These are phyloP conservation scores for Coleophora deauratella DNA, from an alignment of 2,888 invertebrate species.

Conservation along the genomic window DNA sequence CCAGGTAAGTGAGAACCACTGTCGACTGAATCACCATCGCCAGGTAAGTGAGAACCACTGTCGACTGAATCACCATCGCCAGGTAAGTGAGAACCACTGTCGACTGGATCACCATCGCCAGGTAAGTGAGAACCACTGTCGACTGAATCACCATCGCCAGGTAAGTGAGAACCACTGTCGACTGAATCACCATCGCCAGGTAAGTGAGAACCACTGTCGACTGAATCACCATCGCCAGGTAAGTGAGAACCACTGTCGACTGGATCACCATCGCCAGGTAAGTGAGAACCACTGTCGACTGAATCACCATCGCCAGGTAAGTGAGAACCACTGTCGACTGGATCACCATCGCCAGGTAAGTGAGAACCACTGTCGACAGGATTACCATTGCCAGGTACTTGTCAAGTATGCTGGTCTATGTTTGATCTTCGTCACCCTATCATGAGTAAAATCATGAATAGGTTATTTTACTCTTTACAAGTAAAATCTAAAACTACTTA, in stretches of 20 bases:
- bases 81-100: conserved; percentile 89
- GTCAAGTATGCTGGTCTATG: too few species aligned
- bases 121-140: conserved; percentile 89
- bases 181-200: conserved; percentile 93
- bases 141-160: conserved; percentile 94
- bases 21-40: conserved; percentile 96
- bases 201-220: conserved; percentile 93
- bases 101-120: conserved; percentile 94
- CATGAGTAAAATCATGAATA: too few species aligned
- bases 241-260: conserved; percentile 92
- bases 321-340: conserved; percentile 93
- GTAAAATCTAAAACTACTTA: too few species aligned
- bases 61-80: conserved; percentile 95
- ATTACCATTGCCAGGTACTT: conserved; percentile 90
- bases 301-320: conserved; percentile 93
- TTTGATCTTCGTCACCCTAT: background rate
- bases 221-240: conserved; percentile 92
- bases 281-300: conserved; percentile 91
- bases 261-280: conserved; percentile 93
- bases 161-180: conserved; percentile 91
- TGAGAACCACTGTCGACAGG: conserved; percentile 91
- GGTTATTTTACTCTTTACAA: too few species aligned
- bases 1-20: conserved; percentile 85
- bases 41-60: conserved; percentile 83
- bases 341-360: conserved; percentile 92